These are phyloP conservation scores for Ferdinandea cuprea DNA, from an alignment of 2,888 invertebrate species.

Conservation along the genomic window DNA sequence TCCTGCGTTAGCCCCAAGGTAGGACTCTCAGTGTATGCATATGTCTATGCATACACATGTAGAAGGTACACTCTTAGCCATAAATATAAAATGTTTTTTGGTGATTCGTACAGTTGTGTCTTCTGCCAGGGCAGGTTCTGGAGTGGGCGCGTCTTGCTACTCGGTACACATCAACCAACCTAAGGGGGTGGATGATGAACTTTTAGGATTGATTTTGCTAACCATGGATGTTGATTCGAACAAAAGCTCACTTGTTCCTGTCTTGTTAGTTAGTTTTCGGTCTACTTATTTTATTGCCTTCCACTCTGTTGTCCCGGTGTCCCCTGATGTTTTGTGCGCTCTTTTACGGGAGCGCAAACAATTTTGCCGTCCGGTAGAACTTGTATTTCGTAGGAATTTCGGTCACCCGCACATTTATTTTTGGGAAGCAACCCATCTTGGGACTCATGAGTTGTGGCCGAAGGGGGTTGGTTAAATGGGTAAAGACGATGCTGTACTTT, in stretches of 20 bases:
- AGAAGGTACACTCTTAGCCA: slow-evolving; percentile 27
- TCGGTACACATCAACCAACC: slow-evolving; percentile 54
- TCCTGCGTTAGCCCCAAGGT: slow-evolving; percentile 69
- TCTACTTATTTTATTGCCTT: slow-evolving; percentile 76
- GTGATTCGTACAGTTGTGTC: slow-evolving; percentile 59
- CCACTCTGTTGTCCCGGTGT: slow-evolving; percentile 53
- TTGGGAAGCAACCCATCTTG: slow-evolving; percentile 49
- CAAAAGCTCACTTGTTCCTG: slow-evolving; percentile 76
- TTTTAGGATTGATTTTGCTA: slow-evolving; percentile 76
- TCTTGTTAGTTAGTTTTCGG: slow-evolving; percentile 78
- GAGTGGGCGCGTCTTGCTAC: background rate
- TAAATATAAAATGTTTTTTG: slow-evolving; percentile 70
- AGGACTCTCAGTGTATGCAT: slow-evolving; percentile 15
- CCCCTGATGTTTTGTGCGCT: slow-evolving; percentile 29
- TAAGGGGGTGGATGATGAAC: slow-evolving; percentile 67
- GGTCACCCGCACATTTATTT: slow-evolving; percentile 74
- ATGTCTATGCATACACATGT: slow-evolving; percentile 32
- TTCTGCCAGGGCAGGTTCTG: slow-evolving; percentile 34
- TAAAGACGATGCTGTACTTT: slow-evolving; percentile 48
- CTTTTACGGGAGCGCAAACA: slow-evolving; percentile 44
- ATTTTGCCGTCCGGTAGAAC: slow-evolving; percentile 64
- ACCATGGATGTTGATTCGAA: slow-evolving; percentile 74
- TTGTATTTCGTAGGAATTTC: slow-evolving; percentile 68
- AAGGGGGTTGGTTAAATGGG: slow-evolving; percentile 19
- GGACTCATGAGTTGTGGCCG: slow-evolving; percentile 25